phyloP scores from a whole-genome alignment of 1,140 invertebrate species.

The Tribolium madens region DNA sequence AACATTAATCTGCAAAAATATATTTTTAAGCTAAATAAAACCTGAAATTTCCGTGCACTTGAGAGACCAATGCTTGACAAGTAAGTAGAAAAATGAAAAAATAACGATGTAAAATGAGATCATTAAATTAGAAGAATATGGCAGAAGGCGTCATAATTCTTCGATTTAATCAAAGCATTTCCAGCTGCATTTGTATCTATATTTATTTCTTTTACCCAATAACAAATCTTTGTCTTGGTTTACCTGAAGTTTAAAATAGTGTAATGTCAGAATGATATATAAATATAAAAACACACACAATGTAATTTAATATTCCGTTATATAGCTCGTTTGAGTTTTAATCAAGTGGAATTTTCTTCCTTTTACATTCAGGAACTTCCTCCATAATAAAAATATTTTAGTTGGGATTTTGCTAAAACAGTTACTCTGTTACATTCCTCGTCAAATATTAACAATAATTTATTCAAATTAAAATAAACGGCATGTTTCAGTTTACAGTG shows the following conservation, averaged over 20 bases:
- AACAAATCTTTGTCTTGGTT: slow-evolving; percentile 1
- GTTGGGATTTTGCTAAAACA: not conserved
- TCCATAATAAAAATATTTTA: not conserved
- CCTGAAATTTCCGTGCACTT: slow-evolving; percentile 14
- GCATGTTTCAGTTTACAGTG: not conserved
- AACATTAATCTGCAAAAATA: slow-evolving; percentile 42
- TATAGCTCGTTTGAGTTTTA: not conserved
- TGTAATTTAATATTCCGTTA: slow-evolving; percentile 14
- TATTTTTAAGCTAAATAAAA: slow-evolving; percentile 30
- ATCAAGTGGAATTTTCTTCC: not conserved
- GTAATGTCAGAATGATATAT: slow-evolving; percentile 19
- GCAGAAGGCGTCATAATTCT: not conserved
- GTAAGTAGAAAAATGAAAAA: not conserved
- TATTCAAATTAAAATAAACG: not conserved
- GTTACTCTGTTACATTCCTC: not conserved
- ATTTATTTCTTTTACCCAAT: not conserved
- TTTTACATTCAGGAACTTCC: not conserved
- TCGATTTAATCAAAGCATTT: slow-evolving; percentile 2
- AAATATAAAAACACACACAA: slow-evolving; percentile 9
- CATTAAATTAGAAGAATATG: not conserved
- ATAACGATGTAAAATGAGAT: too few species aligned
- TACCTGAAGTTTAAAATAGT: slow-evolving; percentile 1
- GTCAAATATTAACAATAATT: not conserved
- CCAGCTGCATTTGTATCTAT: not conserved
- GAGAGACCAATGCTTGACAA: not conserved